Evolutionary conservation across 2,113 vertebrate species (phyloP).

Genomic region (Campylomormyrus tamandua): DNA sequence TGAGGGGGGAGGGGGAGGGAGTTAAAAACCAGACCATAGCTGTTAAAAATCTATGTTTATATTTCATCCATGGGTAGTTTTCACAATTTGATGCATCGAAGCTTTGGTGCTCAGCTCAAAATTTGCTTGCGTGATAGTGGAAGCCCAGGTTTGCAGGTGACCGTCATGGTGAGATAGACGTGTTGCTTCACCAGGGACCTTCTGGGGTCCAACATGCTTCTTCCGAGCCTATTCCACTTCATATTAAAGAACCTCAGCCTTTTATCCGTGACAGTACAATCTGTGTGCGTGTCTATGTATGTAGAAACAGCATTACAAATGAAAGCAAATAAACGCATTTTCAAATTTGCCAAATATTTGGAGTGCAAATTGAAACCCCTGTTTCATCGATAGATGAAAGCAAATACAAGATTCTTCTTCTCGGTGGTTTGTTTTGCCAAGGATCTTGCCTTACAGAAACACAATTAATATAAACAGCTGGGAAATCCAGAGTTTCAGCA

Average conservation of each 20-base stretch:
- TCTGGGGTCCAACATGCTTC: background rate
- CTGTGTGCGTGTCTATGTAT: background rate
- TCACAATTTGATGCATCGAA: background rate
- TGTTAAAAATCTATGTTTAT: background rate
- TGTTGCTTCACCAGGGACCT: background rate
- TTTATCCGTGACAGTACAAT: background rate
- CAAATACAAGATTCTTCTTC: constrained; percentile 7
- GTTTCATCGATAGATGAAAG: constrained; percentile 36
- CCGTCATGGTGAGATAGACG: background rate
- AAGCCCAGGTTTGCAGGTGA: background rate
- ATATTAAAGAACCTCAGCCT: constrained; percentile 7
- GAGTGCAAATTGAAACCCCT: constrained; percentile 26
- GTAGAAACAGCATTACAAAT: constrained; percentile 32
- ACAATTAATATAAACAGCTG: constrained; percentile 33
- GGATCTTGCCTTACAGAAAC: constrained; percentile 20
- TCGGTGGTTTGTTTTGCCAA: constrained; percentile 31
- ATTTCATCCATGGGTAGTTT: background rate
- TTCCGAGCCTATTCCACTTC: constrained; percentile 22
- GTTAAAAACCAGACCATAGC: background rate
- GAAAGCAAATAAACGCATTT: constrained; percentile 45
- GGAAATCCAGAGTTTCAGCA: constrained; percentile 31
- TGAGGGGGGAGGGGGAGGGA: background rate
- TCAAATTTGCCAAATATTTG: constrained; percentile 39
- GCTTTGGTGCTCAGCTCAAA: background rate
- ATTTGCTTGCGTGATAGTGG: background rate